These are phyloP conservation scores for Otus sunia DNA, from an alignment of 2,113 vertebrate species.

Conservation along the genomic window DNA sequence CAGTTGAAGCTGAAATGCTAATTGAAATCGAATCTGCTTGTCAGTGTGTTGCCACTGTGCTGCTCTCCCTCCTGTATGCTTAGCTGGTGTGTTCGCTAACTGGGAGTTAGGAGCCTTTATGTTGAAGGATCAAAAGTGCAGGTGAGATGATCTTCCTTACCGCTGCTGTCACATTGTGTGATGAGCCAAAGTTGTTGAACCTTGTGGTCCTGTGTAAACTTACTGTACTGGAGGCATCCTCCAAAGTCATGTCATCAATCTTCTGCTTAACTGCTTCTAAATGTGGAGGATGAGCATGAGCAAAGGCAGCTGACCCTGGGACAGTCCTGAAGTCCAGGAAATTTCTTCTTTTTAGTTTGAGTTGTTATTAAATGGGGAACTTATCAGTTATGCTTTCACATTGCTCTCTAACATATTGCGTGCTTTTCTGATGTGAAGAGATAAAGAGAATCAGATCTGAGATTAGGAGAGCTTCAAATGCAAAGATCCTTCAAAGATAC, in stretches of 20 bases:
- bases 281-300: background rate
- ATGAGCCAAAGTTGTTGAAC: background rate
- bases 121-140: background rate
- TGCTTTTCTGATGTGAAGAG: background rate
- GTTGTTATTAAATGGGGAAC: background rate
- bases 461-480: constrained; percentile 12
- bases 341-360: background rate
- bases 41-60: constrained; percentile 6
- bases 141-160: background rate
- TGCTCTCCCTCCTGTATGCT: background rate
- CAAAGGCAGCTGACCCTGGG: background rate
- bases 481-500: background rate
- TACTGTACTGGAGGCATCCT: background rate
- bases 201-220: background rate
- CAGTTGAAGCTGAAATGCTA: constrained; percentile 58
- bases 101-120: background rate
- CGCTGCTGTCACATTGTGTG: fast-evolving
- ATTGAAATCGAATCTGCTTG: constrained; percentile 58
- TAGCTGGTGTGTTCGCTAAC: background rate
- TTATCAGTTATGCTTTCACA: background rate
- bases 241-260: background rate
- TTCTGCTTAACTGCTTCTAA: background rate
- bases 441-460: constrained; percentile 10
- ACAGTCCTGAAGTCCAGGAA: background rate
- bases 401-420: background rate